Evolutionary conservation across 2,113 vertebrate genomes (phyloP), one percentile per base, ranked within the genome.

Genomic region (Heterotis niloticus): DNA sequence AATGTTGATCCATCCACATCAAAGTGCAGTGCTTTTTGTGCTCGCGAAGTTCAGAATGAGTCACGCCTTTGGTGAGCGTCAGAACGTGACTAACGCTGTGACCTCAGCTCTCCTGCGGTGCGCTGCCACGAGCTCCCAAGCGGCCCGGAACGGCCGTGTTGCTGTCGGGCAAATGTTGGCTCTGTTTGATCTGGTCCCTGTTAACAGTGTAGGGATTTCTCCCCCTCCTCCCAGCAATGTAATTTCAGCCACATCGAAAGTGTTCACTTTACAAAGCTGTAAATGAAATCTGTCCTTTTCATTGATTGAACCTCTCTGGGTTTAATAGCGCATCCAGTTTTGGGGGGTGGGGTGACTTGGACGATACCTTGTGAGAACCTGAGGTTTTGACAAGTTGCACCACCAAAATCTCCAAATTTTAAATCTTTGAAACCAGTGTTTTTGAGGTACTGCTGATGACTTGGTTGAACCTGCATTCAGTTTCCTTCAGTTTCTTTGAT

Each of bases 41-140:
- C 70, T 79, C 85, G 77, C 83, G 87, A 88, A 88, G 88, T 83
- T 82, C 72, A 79, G 87, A 83, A 88, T 91, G 90, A 92, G 77
- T 92, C 91, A 89, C 82, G 75, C 13, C 78, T 67, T 75, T 80
- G 85, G 80, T 18, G 17, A 16, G 75, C 71, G 23, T 67, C 85
- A 80, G 54, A 14, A n/a, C 84, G 84, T 77, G 72, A 75, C 80
- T 81, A 82, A 34, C 75, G 10, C 16, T 23, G 52, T 78, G 82
- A 79, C 75, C 64, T 24, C 66, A 44, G 71, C 54, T 28, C 51
- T 81, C 59, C 4, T 77, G 28, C 34, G 75, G 79, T 52, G n/a
- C 24, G 18, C n/a, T 34, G 57, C 9, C 68, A 29, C 75, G 75
- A 74, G 71, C 34, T 34, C 51, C 57, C 44, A 51, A 34, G 69